A percentile compares a stretch with the other conserved stretches of the same genome.
phyloP scores from a whole-genome alignment of 2,888 invertebrate genomes.

The Drosophila mayaguana region DNA sequence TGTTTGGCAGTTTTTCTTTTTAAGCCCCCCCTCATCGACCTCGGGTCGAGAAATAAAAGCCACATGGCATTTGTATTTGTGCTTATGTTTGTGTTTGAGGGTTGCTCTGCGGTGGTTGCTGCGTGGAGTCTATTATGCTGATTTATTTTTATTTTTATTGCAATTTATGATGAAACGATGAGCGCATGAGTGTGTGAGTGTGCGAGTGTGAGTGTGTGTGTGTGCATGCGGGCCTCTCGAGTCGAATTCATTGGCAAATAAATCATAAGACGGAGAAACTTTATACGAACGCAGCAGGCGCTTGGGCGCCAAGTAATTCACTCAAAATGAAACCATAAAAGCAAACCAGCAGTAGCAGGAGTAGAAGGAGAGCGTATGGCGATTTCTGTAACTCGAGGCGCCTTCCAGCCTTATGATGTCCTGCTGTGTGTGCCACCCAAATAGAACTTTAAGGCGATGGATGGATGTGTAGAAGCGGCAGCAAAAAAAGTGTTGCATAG shows the following conservation, averaged over 20 bases:
- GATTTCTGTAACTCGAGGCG: conserved; percentile 41
- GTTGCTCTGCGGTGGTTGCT: conserved; percentile 70
- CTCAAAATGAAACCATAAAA: conserved; percentile 59
- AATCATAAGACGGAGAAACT: conserved; percentile 61
- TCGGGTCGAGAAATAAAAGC: conserved; percentile 6
- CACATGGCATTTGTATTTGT: conserved; percentile 28
- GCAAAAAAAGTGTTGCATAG: conserved; percentile 60
- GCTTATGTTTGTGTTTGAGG: conserved; percentile 41
- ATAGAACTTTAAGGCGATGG: conserved; percentile 6
- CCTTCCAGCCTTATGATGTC: conserved; percentile 34
- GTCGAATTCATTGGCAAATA: conserved; percentile 59
- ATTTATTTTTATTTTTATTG: conserved; percentile 78
- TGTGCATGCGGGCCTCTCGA: conserved; percentile 26
- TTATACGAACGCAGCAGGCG: conserved; percentile 50
- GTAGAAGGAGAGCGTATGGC: background rate
- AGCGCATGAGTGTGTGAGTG: conserved; percentile 5
- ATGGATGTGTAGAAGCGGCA: background rate
- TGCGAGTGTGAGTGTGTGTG: conserved; percentile 15
- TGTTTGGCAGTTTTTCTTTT: conserved; percentile 16
- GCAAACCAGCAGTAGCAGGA: background rate
- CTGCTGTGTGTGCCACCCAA: conserved; percentile 16
- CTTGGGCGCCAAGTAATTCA: conserved; percentile 65
- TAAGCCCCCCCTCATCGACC: background rate
- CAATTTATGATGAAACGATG: conserved; percentile 65
- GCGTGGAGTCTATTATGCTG: conserved; percentile 74